A percentile compares a stretch with the other conserved stretches of the same genome.
These are phyloP conservation scores for Otus scops DNA, from an alignment of 2,797 vertebrate species.

Conservation along the genomic window DNA sequence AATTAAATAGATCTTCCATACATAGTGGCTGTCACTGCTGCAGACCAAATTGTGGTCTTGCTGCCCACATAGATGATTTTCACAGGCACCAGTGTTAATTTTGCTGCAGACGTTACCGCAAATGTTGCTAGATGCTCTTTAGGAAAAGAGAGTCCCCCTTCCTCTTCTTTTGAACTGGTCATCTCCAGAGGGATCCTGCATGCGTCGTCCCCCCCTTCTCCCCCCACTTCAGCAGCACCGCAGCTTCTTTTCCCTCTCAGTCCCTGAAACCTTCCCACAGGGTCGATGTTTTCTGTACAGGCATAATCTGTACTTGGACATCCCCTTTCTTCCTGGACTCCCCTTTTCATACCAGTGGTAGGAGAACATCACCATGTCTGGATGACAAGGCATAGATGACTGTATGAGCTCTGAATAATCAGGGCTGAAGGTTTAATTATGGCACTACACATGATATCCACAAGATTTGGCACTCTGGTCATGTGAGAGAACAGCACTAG, in stretches of 20 bases:
- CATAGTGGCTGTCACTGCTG: not conserved
- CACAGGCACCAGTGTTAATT: not conserved
- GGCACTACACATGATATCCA: slow-evolving; percentile 35
- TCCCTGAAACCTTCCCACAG: not conserved
- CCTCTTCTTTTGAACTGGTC: not conserved
- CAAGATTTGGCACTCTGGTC: slow-evolving; percentile 41
- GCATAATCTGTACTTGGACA: accelerated
- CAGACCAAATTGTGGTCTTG: not conserved
- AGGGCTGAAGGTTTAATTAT: slow-evolving; percentile 40
- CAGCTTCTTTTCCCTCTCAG: not conserved
- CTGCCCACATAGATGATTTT: not conserved
- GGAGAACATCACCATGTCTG: not conserved
- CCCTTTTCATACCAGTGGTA: not conserved
- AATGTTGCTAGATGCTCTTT: not conserved
- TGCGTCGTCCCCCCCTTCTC: accelerated
- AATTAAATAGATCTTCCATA: not conserved
- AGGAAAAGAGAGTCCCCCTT: not conserved
- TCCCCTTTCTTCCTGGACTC: not conserved
- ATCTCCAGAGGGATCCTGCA: not conserved
- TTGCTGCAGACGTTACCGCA: not conserved
- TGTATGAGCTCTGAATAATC: slow-evolving; percentile 30
- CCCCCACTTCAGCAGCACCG: not conserved
- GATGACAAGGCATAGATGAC: not conserved
- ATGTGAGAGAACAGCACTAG: slow-evolving; percentile 26
- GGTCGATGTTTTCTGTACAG: not conserved